These are phyloP conservation scores for Clarias magur DNA, from an alignment of 2,113 vertebrate genomes.

Conservation along the genomic window DNA sequence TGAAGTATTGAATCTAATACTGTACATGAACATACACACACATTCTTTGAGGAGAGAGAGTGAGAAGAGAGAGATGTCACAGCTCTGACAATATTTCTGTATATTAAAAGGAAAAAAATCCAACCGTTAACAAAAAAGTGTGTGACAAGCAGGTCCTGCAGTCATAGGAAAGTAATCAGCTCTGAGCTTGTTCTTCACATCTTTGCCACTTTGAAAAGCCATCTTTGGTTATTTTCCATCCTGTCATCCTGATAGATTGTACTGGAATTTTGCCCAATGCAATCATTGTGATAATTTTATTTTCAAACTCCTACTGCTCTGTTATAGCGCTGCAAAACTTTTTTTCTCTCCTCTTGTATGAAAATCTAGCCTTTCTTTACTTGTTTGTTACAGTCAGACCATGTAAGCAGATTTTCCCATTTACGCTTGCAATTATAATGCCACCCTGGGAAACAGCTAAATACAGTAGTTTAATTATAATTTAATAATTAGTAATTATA, in stretches of 20 bases:
- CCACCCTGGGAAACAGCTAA: background rate
- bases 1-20: too few species aligned
- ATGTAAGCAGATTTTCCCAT: background rate
- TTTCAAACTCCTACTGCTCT: background rate
- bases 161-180: constrained; percentile 2
- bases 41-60: background rate
- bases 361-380: background rate
- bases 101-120: too few species aligned
- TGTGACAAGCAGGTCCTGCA: constrained; percentile 1
- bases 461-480: background rate
- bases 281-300: constrained; percentile 4
- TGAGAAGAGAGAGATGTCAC: background rate
- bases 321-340: background rate
- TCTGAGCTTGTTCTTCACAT: background rate
- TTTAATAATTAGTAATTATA: background rate
- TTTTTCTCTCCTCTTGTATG: background rate
- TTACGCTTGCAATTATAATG: background rate
- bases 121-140: too few species aligned
- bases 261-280: background rate
- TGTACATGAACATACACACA: too few species aligned
- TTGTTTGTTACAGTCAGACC: background rate
- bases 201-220: background rate
- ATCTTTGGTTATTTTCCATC: background rate
- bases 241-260: constrained; percentile 5
- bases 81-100: too few species aligned